Evolutionary conservation across 2,113 vertebrate species (phyloP), one percentile per base, ranked within the genome.

Genomic region (Tringa solitaria): DNA sequence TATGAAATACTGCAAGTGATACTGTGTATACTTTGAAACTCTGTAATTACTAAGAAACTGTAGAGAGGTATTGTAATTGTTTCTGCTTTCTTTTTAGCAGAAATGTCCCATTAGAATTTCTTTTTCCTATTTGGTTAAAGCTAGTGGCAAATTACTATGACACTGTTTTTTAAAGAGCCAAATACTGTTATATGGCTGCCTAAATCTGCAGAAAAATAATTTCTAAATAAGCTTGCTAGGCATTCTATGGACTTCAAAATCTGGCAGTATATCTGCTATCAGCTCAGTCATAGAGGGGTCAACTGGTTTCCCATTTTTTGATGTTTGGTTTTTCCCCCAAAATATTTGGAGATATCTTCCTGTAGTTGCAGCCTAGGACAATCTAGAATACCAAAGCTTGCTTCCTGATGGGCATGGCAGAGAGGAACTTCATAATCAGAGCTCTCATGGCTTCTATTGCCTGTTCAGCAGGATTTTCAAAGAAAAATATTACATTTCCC

Each of bases 21-120:
- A 96, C 53, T 88, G n/a, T 89, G 89, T 95, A 96, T 95, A 93
- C 89, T 96, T 89, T 75, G 86, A 97, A 97, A 97, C 94, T 96
- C 93, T 91, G 70, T 96, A 97, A 97, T 97, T 97, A 90, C 91
- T 91, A 56, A 87, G 95, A 97, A 97, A 93, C 83, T 70, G 35
- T 73, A 95, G 92, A 95, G 95, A 95, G 82, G 84, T 91, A 80
- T 70, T 96, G 56, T 93, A 96, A 88, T 94, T 95, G 48, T 97
- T 96, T 94, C 43, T 84, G 90, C 89, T 95, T 91, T 92, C 57
- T 83, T 94, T 95, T 94, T 90, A 89, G 70, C 57, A 69, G 48
- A 74, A 90, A 91, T 79, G 43, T 84, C 53, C 68, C 81, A 45
- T 46, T 68, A 84, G 87, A 78, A 60, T 32, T 75, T 91, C 30